These are phyloP conservation scores for Chrosomus eos DNA, from an alignment of 2,797 vertebrate species.

Conservation along the genomic window DNA sequence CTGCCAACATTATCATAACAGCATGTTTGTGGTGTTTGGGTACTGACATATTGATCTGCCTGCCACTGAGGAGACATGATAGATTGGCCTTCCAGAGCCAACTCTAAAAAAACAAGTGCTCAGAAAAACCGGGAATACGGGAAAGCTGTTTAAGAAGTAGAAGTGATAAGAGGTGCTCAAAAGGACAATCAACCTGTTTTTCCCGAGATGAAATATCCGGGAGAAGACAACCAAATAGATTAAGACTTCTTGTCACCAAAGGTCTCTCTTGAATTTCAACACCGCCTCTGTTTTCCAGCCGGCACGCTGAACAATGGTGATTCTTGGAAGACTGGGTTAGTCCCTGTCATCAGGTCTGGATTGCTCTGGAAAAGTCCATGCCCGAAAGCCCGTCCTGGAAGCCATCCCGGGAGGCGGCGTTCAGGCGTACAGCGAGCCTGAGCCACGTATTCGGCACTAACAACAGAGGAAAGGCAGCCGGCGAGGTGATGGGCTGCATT, in stretches of 20 bases:
- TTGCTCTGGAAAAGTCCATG: neutral
- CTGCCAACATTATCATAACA: slow-evolving; percentile 87
- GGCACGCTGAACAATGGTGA: neutral
- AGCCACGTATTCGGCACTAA: slow-evolving; percentile 68
- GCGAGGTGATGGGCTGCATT: slow-evolving; percentile 76
- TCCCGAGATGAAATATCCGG: neutral
- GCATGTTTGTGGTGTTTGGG: slow-evolving; percentile 75
- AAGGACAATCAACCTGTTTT: slow-evolving; percentile 1
- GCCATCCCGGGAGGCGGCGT: slow-evolving; percentile 55
- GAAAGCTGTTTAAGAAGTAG: slow-evolving; percentile 59
- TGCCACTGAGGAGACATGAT: slow-evolving; percentile 79
- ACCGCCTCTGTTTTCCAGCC: neutral
- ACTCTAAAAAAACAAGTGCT: slow-evolving; percentile 66
- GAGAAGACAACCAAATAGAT: neutral
- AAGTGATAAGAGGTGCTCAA: slow-evolving; percentile 49
- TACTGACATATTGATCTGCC: slow-evolving; percentile 80
- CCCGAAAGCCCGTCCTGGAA: slow-evolving; percentile 22
- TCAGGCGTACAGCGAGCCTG: slow-evolving; percentile 19
- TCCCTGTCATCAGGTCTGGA: slow-evolving; percentile 23
- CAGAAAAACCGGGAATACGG: slow-evolving; percentile 29
- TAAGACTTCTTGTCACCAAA: neutral
- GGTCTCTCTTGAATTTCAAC: neutral
- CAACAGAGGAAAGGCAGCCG: slow-evolving; percentile 77
- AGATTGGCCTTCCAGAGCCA: slow-evolving; percentile 75
- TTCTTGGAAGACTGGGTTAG: slow-evolving; percentile 5